These are phyloP conservation scores for Rhea pennata DNA, from an alignment of 2,113 vertebrate genomes.

Conservation along the genomic window DNA sequence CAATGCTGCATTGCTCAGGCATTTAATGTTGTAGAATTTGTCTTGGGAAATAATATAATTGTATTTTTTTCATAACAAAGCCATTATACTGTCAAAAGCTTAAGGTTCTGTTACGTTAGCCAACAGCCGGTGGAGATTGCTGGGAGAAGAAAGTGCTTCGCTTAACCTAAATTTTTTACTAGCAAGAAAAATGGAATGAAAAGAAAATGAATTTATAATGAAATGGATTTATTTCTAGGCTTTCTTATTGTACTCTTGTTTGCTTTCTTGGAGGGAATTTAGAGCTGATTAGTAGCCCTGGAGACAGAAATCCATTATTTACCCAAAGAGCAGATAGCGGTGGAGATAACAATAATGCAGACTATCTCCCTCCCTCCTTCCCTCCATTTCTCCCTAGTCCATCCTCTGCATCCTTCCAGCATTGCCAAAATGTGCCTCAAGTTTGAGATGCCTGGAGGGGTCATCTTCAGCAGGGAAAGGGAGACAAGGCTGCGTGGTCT, in stretches of 20 bases:
- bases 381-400: not conserved
- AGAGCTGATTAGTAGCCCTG: constrained; percentile 30
- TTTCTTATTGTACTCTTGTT: constrained; percentile 54
- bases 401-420: not conserved
- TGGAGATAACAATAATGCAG: not conserved
- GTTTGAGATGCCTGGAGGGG: constrained; percentile 9
- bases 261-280: constrained; percentile 49
- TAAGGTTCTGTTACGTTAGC: constrained; percentile 48
- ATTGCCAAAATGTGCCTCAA: not conserved
- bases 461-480: not conserved
- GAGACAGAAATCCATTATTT: constrained; percentile 60
- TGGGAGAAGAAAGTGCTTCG: constrained; percentile 49
- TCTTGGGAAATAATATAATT: constrained; percentile 50
- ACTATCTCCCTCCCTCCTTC: not conserved
- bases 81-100: constrained; percentile 51
- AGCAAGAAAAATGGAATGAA: constrained; percentile 51
- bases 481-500: constrained; percentile 7
- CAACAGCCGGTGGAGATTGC: not conserved
- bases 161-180: constrained; percentile 55
- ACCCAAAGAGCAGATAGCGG: constrained; percentile 14
- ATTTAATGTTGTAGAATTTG: constrained; percentile 18
- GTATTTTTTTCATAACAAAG: constrained; percentile 51
- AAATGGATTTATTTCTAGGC: constrained; percentile 59
- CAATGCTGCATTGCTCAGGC: not conserved
- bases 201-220: constrained; percentile 70